Conservation (phyloP, 2,113 vertebrate species). For the Maccullochella peelii region DNA sequence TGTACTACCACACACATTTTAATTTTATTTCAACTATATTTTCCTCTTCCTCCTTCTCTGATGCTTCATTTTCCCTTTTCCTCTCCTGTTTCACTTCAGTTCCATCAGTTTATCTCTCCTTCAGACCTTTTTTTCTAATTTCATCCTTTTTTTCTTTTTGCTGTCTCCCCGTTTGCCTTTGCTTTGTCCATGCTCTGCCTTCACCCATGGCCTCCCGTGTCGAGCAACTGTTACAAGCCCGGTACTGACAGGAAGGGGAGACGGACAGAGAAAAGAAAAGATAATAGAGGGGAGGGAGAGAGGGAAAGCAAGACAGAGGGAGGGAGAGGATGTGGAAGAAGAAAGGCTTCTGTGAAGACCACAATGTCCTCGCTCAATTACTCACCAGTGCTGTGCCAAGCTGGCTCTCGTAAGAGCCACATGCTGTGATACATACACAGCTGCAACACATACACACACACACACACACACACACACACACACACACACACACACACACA, state of each 20-base stretch:
- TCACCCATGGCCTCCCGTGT: constrained; percentile 32
- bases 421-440: constrained; percentile 48
- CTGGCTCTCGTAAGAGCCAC: constrained; percentile 64
- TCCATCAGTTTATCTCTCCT: neutral
- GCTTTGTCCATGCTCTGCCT: constrained; percentile 25
- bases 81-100: neutral
- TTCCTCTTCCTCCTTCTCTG: no score
- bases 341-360: constrained; percentile 49
- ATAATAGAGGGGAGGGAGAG: neutral
- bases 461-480: constrained; percentile 36
- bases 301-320: neutral
- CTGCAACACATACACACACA: constrained; percentile 6
- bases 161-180: constrained; percentile 56
- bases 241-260: neutral
- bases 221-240: constrained; percentile 25
- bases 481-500: constrained; percentile 38
- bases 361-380: constrained; percentile 76
- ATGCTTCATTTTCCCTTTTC: neutral
- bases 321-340: constrained; percentile 42
- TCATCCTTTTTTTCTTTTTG: constrained; percentile 15
- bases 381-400: constrained; percentile 66
- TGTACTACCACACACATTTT: neutral
- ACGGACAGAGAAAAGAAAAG: neutral
- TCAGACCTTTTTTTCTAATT: neutral
- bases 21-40: neutral